Evolutionary conservation across 1,140 invertebrate species (phyloP).

Genomic region (Ceratitis capitata): DNA sequence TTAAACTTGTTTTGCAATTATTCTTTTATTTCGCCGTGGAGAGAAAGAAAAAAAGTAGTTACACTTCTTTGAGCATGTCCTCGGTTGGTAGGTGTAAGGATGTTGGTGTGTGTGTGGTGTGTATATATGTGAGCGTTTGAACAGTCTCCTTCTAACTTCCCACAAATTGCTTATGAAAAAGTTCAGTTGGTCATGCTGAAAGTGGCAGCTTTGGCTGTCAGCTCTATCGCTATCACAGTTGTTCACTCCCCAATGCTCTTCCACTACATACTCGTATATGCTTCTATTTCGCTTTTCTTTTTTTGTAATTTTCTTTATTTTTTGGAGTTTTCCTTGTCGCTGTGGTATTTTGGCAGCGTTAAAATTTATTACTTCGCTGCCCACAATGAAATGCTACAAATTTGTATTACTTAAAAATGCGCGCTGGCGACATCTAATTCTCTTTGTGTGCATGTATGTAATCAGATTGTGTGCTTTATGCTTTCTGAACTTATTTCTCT

Average conservation of each 20-base stretch:
- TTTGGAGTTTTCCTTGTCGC: neutral
- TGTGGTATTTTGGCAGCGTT: conserved; percentile 10
- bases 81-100: neutral
- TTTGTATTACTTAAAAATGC: conserved; percentile 19
- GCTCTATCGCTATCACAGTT: neutral
- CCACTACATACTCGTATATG: no score
- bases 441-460: neutral
- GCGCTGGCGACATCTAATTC: neutral
- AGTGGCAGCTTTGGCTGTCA: neutral
- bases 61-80: neutral
- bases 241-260: neutral
- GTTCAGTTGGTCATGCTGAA: neutral
- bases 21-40: neutral
- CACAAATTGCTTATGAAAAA: neutral
- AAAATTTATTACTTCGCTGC: neutral
- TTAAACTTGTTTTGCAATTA: neutral
- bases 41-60: neutral
- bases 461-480: neutral
- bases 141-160: no score
- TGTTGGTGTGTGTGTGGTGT: neutral
- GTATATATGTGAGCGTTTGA: neutral
- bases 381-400: conserved; percentile 32
- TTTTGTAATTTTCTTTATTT: neutral
- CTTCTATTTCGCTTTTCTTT: neutral
- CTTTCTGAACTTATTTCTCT: neutral